phyloP scores from a whole-genome alignment of 2,888 invertebrate genomes.

The Oxystoma pomonae region DNA sequence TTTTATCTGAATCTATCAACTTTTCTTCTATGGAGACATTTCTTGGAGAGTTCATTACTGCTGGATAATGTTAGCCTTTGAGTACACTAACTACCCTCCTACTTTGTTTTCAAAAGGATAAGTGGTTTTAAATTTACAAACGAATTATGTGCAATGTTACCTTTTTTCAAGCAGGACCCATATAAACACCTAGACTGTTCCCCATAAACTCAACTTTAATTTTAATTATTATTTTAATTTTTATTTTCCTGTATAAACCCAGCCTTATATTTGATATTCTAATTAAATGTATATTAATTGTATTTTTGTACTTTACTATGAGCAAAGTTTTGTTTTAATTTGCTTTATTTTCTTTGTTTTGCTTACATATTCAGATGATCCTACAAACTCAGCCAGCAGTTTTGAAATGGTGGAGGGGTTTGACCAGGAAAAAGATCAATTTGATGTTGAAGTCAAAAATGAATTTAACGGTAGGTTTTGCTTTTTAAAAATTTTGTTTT shows the following conservation, averaged over 20 bases:
- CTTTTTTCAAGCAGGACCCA: not conserved
- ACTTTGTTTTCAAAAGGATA: too few relatives aligned
- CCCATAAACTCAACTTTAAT: too few relatives aligned
- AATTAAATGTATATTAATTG: constrained; percentile 16
- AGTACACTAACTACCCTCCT: too few relatives aligned
- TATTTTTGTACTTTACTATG: constrained; percentile 24
- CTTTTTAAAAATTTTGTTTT: not conserved
- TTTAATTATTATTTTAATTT: constrained; percentile 8
- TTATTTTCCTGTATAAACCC: too few relatives aligned
- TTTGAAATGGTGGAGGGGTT: constrained; percentile 65
- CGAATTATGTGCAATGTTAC: too few relatives aligned
- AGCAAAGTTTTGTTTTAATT: not conserved
- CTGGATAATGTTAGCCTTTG: too few relatives aligned
- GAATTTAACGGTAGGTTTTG: not conserved
- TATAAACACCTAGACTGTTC: too few relatives aligned
- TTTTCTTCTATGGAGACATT: too few relatives aligned
- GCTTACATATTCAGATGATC: constrained; percentile 43
- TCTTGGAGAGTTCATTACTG: too few relatives aligned
- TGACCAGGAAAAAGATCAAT: constrained; percentile 45
- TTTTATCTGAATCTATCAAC: too few relatives aligned
- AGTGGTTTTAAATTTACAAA: too few relatives aligned
- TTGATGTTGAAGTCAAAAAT: not conserved
- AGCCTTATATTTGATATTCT: constrained; percentile 9
- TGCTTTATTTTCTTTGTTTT: constrained; percentile 18
- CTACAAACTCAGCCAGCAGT: constrained; percentile 56